Percentiles rank a stretch among this genome's conserved stretches.
These are phyloP conservation scores for Nasonia giraulti DNA, from an alignment of 1,140 invertebrate genomes.

Conservation along the genomic window DNA sequence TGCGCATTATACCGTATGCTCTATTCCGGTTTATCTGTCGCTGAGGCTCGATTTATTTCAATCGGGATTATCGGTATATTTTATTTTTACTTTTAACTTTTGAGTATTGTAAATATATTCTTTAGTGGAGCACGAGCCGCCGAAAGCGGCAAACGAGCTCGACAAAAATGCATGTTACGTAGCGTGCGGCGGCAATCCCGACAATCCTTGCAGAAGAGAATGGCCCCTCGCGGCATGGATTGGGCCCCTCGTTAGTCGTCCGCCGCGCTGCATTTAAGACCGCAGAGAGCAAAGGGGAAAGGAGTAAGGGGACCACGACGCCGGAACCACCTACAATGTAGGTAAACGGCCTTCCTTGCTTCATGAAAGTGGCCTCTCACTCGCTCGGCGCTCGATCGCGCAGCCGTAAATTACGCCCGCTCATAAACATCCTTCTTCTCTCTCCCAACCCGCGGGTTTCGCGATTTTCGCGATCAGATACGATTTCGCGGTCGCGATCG, in stretches of 20 bases:
- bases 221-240: not conserved
- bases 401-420: slow-evolving; percentile 58
- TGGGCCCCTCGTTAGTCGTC: not conserved
- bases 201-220: not conserved
- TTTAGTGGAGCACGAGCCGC: no score
- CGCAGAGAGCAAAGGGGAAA: not conserved
- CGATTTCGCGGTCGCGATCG: slow-evolving; percentile 8
- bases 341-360: slow-evolving; percentile 66
- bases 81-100: no score
- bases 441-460: not conserved
- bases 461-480: not conserved
- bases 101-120: no score
- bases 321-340: slow-evolving; percentile 59
- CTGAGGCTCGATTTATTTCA: not conserved
- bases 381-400: no score
- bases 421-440: slow-evolving; percentile 54
- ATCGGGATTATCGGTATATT: no score
- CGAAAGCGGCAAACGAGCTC: no score
- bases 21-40: slow-evolving; percentile 1
- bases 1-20: not conserved
- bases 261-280: not conserved
- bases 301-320: slow-evolving; percentile 17
- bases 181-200: no score
- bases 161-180: no score
- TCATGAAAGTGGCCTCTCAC: slow-evolving; percentile 65